phyloP scores from a whole-genome alignment of 2,113 vertebrate genomes.

The Sinocyclocheilus anophthalmus region DNA sequence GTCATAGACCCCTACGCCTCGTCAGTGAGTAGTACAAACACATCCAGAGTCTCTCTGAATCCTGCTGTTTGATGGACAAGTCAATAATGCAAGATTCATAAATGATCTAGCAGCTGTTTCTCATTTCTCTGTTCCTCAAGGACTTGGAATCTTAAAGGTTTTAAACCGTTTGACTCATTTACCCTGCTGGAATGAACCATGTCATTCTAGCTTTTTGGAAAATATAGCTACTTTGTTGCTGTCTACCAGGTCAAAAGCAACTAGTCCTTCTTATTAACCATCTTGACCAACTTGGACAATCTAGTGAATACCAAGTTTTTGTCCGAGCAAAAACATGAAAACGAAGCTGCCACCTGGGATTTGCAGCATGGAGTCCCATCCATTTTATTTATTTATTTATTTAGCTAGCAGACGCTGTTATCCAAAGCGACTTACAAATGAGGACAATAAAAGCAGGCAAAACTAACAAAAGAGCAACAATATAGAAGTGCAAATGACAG shows the following conservation, averaged over 20 bases:
- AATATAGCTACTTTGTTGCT: background rate
- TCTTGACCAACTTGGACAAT: background rate
- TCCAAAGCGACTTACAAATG: no score
- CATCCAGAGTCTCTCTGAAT: background rate
- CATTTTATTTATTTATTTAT: no score
- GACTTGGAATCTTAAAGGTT: background rate
- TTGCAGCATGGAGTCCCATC: background rate
- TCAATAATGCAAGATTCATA: background rate
- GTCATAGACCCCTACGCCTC: slow-evolving; percentile 77
- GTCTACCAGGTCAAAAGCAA: background rate
- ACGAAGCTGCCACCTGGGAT: background rate
- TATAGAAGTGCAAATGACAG: no score
- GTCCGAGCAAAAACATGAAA: background rate
- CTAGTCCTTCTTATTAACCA: background rate
- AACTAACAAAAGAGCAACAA: no score
- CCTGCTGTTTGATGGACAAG: background rate
- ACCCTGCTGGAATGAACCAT: background rate
- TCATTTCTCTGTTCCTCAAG: background rate
- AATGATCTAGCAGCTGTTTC: background rate
- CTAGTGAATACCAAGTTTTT: background rate
- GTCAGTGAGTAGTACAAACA: slow-evolving; percentile 76
- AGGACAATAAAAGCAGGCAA: no score
- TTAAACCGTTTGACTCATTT: background rate
- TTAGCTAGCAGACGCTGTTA: no score
- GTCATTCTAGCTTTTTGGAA: background rate